Evolutionary conservation across 1,140 invertebrate genomes (phyloP), one percentile per base, ranked within the genome.

Genomic region (Eulimnadia texana): DNA sequence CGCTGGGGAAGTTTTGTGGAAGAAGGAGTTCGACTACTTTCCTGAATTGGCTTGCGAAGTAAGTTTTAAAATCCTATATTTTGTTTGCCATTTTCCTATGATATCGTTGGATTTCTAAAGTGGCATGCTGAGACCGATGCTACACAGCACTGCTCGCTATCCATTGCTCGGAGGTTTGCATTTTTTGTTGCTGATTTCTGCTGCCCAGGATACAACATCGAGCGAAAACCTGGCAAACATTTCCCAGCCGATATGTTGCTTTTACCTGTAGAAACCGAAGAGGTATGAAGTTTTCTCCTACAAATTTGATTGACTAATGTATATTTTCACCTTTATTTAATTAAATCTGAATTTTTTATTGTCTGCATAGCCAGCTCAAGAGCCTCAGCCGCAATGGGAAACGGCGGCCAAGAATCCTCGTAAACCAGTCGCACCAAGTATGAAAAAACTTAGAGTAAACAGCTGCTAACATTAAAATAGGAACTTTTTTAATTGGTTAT

Each of bases 161-260:
- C 49, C 2, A 25, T 50, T 24, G 59, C 52, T 2, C 25, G 27
- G n/a, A 33, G 51, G 47, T 63, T 33, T 16, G 51, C 50, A 13
- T 64, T 29, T 57, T 23, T 62, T 16, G 54, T 64, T 23, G 25
- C 60, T 2, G 63, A 64, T n/a, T 56, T 62, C 20, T 64, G 58
- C 28, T 64, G 60, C 33, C 59, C 33, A 16, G 13, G 27, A 11
- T 64, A 64, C 51, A 47, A 23, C n/a, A 13, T 64, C 9, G 1
- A 27, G n/a, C 53, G 62, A 51, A 57, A 42, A 11, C 63, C 59
- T 1, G 50, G 47, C 22, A 27, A 13, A 9, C 63, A 64, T 62
- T n/a, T 33, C 27, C 63, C 63, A 13, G 24, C 55, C n/a, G 33
- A 33, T 20, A 10, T 57, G 33, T 6, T 42, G 6, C 16, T 42